phyloP scores from a whole-genome alignment of 2,888 invertebrate species.

The Aromia moschata region DNA sequence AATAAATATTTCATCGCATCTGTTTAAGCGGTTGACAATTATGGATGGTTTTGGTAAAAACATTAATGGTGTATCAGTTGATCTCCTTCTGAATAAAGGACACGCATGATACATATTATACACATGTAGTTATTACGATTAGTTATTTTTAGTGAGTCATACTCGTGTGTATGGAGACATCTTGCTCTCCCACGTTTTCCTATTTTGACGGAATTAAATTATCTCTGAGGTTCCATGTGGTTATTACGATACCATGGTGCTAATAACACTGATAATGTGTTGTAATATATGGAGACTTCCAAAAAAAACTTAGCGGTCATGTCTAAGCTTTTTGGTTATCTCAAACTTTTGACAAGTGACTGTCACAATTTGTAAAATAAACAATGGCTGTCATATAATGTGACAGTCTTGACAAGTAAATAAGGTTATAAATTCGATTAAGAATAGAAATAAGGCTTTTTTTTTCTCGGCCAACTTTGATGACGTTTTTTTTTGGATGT shows the following conservation, averaged over 20 bases:
- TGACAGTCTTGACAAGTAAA: too few relatives aligned
- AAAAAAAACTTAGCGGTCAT: not conserved
- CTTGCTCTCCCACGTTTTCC: conserved; percentile 16
- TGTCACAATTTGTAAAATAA: too few relatives aligned
- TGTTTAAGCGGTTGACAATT: conserved; percentile 1
- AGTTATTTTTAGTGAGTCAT: conserved; percentile 12
- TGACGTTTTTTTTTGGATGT: too few relatives aligned
- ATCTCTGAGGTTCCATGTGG: not conserved
- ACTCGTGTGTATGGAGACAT: conserved; percentile 6
- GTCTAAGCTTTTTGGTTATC: too few relatives aligned
- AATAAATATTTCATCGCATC: conserved; percentile 1
- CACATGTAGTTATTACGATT: not conserved
- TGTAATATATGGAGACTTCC: not conserved
- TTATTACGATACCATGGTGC: not conserved
- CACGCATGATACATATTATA: not conserved
- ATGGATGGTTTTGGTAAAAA: not conserved
- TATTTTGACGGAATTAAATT: conserved; percentile 11
- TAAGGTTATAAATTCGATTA: too few relatives aligned
- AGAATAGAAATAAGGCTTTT: too few relatives aligned
- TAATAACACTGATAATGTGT: too few relatives aligned
- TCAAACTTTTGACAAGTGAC: too few relatives aligned
- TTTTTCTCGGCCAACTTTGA: too few relatives aligned
- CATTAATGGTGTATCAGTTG: not conserved
- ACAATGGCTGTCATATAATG: too few relatives aligned
- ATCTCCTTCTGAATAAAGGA: not conserved